These are phyloP conservation scores for Tetrapedia diversipes DNA, from an alignment of 2,888 invertebrate species.

Conservation along the genomic window DNA sequence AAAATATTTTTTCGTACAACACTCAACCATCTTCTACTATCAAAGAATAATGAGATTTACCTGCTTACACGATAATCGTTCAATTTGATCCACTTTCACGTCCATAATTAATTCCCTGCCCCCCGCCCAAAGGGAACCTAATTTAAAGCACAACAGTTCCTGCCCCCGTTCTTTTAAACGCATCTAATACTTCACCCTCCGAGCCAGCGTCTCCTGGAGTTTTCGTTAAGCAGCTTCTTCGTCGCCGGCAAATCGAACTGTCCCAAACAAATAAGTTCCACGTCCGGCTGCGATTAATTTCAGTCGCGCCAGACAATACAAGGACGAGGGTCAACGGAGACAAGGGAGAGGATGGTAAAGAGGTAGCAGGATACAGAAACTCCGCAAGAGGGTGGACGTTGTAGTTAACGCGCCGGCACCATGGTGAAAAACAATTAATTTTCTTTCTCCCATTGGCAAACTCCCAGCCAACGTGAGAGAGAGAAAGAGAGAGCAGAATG, in stretches of 20 bases:
- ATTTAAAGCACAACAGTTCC: neutral
- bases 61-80: too few species aligned
- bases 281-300: slow-evolving; percentile 57
- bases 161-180: neutral
- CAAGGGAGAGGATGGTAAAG: neutral
- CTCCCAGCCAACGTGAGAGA: slow-evolving; percentile 12
- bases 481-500: neutral
- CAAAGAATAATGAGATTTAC: too few species aligned
- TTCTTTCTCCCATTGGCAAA: slow-evolving; percentile 53
- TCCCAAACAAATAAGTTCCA: slow-evolving; percentile 50
- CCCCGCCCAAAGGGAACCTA: neutral
- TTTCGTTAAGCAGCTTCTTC: slow-evolving; percentile 42
- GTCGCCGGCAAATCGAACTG: slow-evolving; percentile 42
- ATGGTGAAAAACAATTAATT: slow-evolving; percentile 56
- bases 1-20: too few species aligned
- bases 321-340: neutral
- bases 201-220: neutral
- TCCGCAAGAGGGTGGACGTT: slow-evolving; percentile 23
- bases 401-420: slow-evolving; percentile 36
- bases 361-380: slow-evolving; percentile 9
- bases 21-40: too few species aligned
- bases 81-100: neutral
- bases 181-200: slow-evolving; percentile 25
- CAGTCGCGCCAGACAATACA: slow-evolving; percentile 35
- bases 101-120: neutral